Base-by-base conservation (phyloP, 2,113 vertebrate genomes). In the Ginglymostoma cirratum region DNA sequence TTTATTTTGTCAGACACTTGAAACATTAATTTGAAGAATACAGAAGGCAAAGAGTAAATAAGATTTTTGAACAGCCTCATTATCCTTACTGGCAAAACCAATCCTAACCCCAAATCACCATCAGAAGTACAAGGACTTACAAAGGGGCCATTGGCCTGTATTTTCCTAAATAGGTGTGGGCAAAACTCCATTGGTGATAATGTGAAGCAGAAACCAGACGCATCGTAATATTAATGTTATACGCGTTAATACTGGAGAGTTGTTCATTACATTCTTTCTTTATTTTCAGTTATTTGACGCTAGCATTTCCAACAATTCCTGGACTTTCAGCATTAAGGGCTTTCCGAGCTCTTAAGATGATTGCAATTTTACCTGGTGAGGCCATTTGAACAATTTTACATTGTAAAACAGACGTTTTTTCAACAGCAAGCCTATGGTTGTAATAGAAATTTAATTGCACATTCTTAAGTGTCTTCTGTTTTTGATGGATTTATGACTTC, bases 271-370 rank as follows among this genome's bases (percentile, higher is more conserved):
- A 23, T 38, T n/a, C 34, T 94, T 52, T 76, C 38, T 96, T 96
- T 80, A 34, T 48, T 92, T 96, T 42, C 66, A 96, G 96, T 55
- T 96, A 96, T 76, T 55, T 96, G 92, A 96, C 96, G 3, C 55
- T 96, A 66, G 96, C 96, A 27, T 96, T 96, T 85, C 96, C 96
- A 76, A 78, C 23, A 48, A 76, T 96, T 95, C 96, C 96, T 65
- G 96, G 96, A 94, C 24, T 96, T 30, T 96, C 96, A 76, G 96
- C 96, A 38, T 76, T 96, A 52, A 94, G 96, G 45, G 96, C 96
- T 42, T 96, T 96, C 72, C 69, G 96, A 80, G 96, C 96, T 61
- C 92, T 96, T 55, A 96, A 96, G 72, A 96, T 96, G 96, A 96
- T 96, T 83, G 90, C 96, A 66, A 94, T 96, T 85, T 92, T 96